phyloP scores from a whole-genome alignment of 2,113 vertebrate species.

The Campylorhamphus procurvoides region DNA sequence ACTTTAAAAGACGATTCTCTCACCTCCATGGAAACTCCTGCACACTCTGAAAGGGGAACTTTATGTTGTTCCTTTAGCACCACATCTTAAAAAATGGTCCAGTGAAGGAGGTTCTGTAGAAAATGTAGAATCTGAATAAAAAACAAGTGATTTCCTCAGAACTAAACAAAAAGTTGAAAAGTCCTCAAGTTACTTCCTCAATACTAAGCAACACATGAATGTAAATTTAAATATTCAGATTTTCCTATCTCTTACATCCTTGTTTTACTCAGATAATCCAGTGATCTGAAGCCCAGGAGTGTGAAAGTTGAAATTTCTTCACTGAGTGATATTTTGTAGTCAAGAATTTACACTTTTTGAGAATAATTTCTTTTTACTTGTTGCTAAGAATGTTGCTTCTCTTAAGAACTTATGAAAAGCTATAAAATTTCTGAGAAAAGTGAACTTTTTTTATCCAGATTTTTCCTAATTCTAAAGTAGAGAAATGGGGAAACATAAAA shows the following conservation, averaged over 20 bases:
- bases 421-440: background rate
- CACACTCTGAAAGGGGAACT: background rate
- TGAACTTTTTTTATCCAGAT: background rate
- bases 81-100: background rate
- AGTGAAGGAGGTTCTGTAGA: background rate
- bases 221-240: background rate
- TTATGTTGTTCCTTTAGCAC: background rate
- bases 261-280: background rate
- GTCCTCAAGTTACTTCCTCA: background rate
- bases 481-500: background rate
- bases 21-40: background rate
- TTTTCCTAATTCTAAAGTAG: background rate
- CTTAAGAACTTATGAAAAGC: background rate
- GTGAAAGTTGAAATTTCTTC: background rate
- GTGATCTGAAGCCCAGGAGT: background rate
- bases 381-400: background rate
- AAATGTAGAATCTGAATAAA: background rate
- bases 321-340: background rate
- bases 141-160: background rate
- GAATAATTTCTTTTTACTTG: background rate
- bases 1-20: background rate
- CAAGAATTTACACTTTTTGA: background rate
- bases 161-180: background rate
- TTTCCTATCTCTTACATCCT: background rate
- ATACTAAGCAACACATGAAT: background rate